These are phyloP conservation scores for Cyrtonyx montezumae DNA, from an alignment of 2,113 vertebrate species.

Conservation along the genomic window DNA sequence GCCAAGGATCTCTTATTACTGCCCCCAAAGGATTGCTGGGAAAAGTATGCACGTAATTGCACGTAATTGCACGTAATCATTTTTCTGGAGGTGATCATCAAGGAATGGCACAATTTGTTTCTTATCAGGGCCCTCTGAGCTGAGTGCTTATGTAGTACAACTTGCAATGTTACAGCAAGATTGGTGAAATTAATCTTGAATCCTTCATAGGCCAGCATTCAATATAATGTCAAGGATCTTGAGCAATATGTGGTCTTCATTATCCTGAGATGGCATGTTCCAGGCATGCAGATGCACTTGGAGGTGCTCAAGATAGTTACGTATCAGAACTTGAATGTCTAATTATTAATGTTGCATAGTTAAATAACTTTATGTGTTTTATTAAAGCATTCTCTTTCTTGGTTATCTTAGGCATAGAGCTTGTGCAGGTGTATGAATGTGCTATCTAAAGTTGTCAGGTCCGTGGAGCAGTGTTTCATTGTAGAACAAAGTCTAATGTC, in stretches of 20 bases:
- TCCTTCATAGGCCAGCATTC: not conserved
- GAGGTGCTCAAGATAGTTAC: not conserved
- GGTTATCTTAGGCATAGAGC: no score
- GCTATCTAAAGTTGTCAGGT: not conserved
- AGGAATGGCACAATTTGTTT: not conserved
- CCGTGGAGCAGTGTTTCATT: not conserved
- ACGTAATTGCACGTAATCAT: no score
- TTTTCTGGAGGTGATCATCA: not conserved
- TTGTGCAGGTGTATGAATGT: not conserved
- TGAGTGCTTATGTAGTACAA: not conserved
- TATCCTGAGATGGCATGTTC: not conserved
- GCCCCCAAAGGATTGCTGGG: not conserved
- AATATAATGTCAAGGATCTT: not conserved
- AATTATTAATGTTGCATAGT: not conserved
- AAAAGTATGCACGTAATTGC: not conserved
- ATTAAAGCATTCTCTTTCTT: not conserved
- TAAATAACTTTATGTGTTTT: not conserved
- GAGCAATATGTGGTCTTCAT: not conserved
- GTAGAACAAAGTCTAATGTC: not conserved
- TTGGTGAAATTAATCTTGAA: constrained; percentile 1
- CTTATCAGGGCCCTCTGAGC: not conserved
- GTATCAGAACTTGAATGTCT: not conserved
- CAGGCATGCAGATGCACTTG: not conserved
- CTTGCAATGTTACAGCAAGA: not conserved
- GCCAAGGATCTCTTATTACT: not conserved